Percentiles rank a stretch among this genome's conserved stretches.
Evolutionary conservation across 2,113 vertebrate genomes (phyloP).

Genomic region (Cynocephalus volans): DNA sequence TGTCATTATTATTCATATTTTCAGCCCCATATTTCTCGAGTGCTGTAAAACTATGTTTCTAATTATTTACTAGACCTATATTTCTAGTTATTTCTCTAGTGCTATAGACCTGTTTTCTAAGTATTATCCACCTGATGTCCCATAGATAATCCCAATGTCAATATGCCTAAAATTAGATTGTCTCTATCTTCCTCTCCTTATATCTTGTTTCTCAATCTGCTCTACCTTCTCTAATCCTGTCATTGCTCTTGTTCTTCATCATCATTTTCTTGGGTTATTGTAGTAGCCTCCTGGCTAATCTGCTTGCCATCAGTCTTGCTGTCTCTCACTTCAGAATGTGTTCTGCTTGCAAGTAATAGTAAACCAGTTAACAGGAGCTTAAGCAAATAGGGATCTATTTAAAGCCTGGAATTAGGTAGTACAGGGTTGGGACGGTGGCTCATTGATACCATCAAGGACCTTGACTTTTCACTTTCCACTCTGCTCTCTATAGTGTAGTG

Average conservation of each 20-base stretch:
- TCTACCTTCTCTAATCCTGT: slow-evolving; percentile 14
- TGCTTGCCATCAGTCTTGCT: neutral
- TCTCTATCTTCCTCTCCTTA: neutral
- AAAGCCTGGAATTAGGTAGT: neutral
- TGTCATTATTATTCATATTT: slow-evolving; percentile 33
- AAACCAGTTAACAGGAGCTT: slow-evolving; percentile 23
- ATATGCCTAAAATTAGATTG: slow-evolving; percentile 9
- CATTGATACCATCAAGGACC: neutral
- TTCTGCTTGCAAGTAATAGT: slow-evolving; percentile 50
- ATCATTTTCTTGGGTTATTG: neutral
- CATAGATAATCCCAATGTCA: neutral
- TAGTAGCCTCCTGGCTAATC: neutral
- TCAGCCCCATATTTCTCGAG: neutral
- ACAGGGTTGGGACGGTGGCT: neutral
- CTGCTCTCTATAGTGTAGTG: neutral
- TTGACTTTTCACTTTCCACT: slow-evolving; percentile 33
- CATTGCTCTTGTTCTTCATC: slow-evolving; percentile 39
- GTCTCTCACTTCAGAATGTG: slow-evolving; percentile 16
- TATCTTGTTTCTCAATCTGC: slow-evolving; percentile 41
- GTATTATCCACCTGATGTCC: neutral
- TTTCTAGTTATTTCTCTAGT: too few species aligned
- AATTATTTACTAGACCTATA: neutral
- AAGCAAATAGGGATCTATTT: slow-evolving; percentile 39
- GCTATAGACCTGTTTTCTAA: too few species aligned
- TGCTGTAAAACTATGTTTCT: neutral